These are phyloP conservation scores for Nematolebias whitei DNA, from an alignment of 2,113 vertebrate genomes.

Conservation along the genomic window DNA sequence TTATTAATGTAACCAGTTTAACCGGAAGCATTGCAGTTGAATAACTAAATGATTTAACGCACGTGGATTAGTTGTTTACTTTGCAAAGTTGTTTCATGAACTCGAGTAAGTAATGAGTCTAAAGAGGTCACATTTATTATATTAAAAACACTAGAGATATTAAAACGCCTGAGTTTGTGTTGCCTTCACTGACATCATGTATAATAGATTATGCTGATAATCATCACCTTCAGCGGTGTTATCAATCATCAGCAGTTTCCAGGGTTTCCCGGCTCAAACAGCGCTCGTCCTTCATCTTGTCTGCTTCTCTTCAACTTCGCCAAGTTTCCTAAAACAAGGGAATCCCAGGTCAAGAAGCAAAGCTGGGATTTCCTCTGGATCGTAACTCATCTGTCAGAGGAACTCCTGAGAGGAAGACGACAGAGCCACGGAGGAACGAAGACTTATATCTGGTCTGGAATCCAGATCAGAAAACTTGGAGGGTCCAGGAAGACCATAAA, in stretches of 20 bases:
- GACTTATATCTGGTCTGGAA: slow-evolving; percentile 1
- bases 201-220: neutral
- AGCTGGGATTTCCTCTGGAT: slow-evolving; percentile 5
- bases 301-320: neutral
- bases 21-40: too few species aligned
- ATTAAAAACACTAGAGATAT: too few species aligned
- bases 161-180: too few species aligned
- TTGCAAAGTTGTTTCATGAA: too few species aligned
- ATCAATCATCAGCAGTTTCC: neutral
- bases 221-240: neutral
- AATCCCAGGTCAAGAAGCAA: slow-evolving; percentile 27
- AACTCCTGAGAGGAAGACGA: slow-evolving; percentile 16
- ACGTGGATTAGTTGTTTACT: too few species aligned
- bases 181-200: neutral
- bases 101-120: too few species aligned
- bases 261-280: slow-evolving; percentile 5
- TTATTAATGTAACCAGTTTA: too few species aligned
- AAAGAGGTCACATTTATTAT: too few species aligned
- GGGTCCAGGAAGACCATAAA: neutral
- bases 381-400: slow-evolving; percentile 33
- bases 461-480: slow-evolving; percentile 13
- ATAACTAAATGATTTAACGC: too few species aligned
- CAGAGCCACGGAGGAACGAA: slow-evolving; percentile 14
- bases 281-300: neutral
- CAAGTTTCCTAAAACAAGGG: slow-evolving; percentile 35